Conservation (phyloP, 2,888 invertebrate species). For the Neoscelio sp. region DNA sequence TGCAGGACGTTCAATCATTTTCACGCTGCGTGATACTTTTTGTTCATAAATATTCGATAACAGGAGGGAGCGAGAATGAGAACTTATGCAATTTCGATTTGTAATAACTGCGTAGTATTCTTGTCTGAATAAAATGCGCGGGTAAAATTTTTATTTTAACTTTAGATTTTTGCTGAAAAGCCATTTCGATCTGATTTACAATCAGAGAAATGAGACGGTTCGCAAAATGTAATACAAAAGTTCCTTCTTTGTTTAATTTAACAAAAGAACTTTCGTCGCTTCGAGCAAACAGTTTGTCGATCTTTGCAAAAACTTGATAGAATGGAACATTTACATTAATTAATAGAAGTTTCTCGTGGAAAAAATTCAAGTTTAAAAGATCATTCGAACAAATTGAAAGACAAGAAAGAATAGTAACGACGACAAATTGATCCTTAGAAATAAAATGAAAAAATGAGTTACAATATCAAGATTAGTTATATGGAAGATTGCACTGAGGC, state of each 20-base stretch:
- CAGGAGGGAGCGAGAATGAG: not conserved
- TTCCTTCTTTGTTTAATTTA: slow-evolving; percentile 26
- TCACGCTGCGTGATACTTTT: slow-evolving; percentile 10
- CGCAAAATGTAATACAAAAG: slow-evolving; percentile 24
- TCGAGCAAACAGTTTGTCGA: slow-evolving; percentile 19
- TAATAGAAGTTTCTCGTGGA: no score
- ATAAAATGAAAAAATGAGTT: no score
- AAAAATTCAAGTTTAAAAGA: no score
- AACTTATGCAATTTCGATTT: slow-evolving; percentile 10
- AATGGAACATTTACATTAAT: no score
- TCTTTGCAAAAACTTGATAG: slow-evolving; percentile 1
- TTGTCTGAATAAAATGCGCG: slow-evolving; percentile 34
- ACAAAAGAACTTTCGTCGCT: no score
- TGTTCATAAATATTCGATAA: slow-evolving; percentile 55
- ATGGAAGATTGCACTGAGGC: slow-evolving; percentile 4
- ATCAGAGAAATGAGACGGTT: slow-evolving; percentile 20
- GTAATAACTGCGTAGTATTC: slow-evolving; percentile 28
- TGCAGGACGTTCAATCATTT: slow-evolving; percentile 30
- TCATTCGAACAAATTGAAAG: no score
- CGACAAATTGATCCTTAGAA: slow-evolving; percentile 3
- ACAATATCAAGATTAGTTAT: no score
- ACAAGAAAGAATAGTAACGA: no score
- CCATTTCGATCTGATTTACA: slow-evolving; percentile 40
- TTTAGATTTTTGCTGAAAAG: slow-evolving; percentile 21
- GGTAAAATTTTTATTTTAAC: slow-evolving; percentile 26